Evolutionary conservation across 2,888 invertebrate species (phyloP).

Genomic region (Yponomeuta sedellus): DNA sequence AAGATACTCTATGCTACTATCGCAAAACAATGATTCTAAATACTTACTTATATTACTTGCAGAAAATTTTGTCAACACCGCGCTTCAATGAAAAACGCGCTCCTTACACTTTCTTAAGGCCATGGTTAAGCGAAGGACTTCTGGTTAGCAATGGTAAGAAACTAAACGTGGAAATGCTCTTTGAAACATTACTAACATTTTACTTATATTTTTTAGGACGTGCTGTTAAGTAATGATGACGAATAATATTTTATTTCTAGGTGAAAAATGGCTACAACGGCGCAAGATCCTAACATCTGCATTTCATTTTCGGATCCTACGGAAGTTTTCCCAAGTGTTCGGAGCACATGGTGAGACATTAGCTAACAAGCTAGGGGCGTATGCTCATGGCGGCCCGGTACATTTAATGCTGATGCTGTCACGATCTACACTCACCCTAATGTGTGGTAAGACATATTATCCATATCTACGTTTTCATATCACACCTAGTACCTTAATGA

Average conservation of each 20-base stretch:
- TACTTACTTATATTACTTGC: slow-evolving; percentile 18
- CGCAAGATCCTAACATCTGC: slow-evolving; percentile 63
- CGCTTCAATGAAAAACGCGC: slow-evolving; percentile 44
- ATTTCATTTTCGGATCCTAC: slow-evolving; percentile 61
- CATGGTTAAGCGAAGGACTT: slow-evolving; percentile 60
- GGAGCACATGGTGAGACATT: slow-evolving; percentile 42
- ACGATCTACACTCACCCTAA: slow-evolving; percentile 68
- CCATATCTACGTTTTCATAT: not conserved
- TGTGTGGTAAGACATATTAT: slow-evolving; percentile 56
- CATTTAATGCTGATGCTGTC: slow-evolving; percentile 67
- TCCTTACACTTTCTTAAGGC: slow-evolving; percentile 45
- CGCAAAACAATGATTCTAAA: not conserved
- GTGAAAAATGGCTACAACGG: slow-evolving; percentile 55
- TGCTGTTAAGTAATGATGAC: slow-evolving; percentile 8
- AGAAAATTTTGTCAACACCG: slow-evolving; percentile 38
- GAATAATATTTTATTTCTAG: slow-evolving; percentile 27
- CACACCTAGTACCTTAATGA: too few species aligned
- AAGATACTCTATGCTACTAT: not conserved
- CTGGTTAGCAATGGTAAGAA: slow-evolving; percentile 45
- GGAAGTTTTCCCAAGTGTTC: slow-evolving; percentile 47
- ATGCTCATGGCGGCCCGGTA: slow-evolving; percentile 30
- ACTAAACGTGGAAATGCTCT: slow-evolving; percentile 10
- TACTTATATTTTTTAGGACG: not conserved
- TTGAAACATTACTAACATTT: not conserved
- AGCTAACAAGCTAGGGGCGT: slow-evolving; percentile 30